Evolutionary conservation across 1,140 invertebrate genomes (phyloP).

Genomic region (Bombus polaris): DNA sequence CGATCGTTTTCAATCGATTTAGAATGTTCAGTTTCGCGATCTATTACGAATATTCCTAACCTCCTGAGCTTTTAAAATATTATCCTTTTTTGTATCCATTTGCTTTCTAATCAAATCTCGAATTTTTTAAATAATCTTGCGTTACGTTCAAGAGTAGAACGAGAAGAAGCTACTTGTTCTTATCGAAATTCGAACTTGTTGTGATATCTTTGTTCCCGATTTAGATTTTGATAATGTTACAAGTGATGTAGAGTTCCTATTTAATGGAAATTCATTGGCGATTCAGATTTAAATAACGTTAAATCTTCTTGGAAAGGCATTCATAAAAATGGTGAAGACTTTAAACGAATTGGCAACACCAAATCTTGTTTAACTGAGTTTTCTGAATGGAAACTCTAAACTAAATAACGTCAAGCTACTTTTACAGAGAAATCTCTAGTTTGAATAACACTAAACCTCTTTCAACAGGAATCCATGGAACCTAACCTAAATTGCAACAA

Average conservation of each 20-base stretch:
- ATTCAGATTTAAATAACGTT: not conserved
- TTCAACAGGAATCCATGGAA: not conserved
- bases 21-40: not conserved
- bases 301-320: not conserved
- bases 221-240: not conserved
- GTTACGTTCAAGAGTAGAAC: too few species aligned
- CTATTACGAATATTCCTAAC: too few species aligned
- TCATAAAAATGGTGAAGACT: not conserved
- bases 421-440: not conserved
- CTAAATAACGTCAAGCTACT: not conserved
- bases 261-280: not conserved
- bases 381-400: not conserved
- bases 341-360: not conserved
- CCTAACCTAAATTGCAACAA: not conserved
- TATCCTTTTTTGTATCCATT: too few species aligned
- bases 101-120: too few species aligned
- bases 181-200: too few species aligned
- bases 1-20: not conserved
- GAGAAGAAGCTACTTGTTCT: too few species aligned
- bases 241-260: not conserved
- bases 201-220: too few species aligned
- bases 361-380: not conserved
- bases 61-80: too few species aligned
- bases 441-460: not conserved
- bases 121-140: too few species aligned